A percentile compares a stretch with the other conserved stretches of the same genome.
Evolutionary conservation across 2,797 vertebrate genomes (phyloP).

Genomic region (Molothrus ater): DNA sequence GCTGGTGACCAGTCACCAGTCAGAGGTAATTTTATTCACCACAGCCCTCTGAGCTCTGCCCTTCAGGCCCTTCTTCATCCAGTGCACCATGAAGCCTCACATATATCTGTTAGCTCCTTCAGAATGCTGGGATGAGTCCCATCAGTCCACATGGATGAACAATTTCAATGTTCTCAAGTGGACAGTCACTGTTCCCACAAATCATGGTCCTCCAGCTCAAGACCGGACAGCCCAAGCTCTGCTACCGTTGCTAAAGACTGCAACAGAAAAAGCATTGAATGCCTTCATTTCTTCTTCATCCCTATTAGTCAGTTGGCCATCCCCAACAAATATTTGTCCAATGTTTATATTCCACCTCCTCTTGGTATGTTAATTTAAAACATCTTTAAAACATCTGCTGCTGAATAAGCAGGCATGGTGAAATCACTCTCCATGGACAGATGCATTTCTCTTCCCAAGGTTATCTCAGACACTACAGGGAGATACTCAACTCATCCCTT

Average conservation of each 20-base stretch:
- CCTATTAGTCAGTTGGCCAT: neutral
- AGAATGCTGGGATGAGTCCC: neutral
- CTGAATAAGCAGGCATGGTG: neutral
- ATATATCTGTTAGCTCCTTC: accelerated
- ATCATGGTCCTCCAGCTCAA: too few species aligned
- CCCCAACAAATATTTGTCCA: neutral
- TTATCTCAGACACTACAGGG: neutral
- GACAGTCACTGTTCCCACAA: neutral
- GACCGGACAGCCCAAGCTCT: accelerated
- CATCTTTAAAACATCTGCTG: neutral
- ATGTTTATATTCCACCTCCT: neutral
- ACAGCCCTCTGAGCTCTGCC: neutral
- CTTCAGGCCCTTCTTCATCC: neutral
- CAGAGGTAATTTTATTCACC: too few species aligned
- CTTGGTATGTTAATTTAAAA: neutral
- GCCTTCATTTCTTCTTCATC: neutral
- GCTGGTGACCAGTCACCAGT: accelerated
- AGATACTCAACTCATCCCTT: neutral
- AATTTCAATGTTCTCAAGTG: neutral
- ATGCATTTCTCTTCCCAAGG: neutral
- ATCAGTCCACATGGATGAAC: too few species aligned
- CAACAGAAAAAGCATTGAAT: neutral
- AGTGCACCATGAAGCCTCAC: accelerated
- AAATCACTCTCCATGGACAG: neutral
- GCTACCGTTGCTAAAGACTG: neutral